Evolutionary conservation across 2,113 vertebrate genomes (phyloP).

Genomic region (Callopanchax toddi): DNA sequence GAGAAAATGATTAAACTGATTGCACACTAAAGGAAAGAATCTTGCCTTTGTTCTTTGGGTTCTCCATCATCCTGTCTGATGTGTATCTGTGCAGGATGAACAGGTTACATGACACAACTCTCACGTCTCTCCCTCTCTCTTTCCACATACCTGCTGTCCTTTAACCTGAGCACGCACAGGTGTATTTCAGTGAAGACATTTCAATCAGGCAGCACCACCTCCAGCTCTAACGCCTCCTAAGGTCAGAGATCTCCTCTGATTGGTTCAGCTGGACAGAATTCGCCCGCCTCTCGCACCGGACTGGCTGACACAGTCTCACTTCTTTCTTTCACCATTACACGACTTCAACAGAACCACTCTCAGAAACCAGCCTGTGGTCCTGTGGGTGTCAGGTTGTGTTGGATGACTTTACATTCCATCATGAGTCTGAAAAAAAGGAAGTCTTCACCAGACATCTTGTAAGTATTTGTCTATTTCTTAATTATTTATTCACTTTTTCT

Average conservation of each 20-base stretch:
- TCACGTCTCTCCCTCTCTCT: background rate
- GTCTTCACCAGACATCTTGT: slow-evolving; percentile 76
- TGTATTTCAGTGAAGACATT: slow-evolving; percentile 2
- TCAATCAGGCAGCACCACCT: background rate
- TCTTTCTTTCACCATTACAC: background rate
- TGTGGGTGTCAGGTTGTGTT: background rate
- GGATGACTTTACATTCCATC: background rate
- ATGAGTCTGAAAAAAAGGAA: slow-evolving; percentile 65
- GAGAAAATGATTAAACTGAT: too few relatives aligned
- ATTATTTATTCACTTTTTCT: background rate
- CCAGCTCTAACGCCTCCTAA: too few relatives aligned
- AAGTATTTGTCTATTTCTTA: slow-evolving; percentile 44
- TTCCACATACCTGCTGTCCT: slow-evolving; percentile 26
- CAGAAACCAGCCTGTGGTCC: background rate
- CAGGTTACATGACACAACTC: slow-evolving; percentile 3
- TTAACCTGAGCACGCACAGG: background rate
- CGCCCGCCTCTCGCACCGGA: slow-evolving; percentile 14
- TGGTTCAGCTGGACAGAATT: slow-evolving; percentile 5
- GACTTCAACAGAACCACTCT: background rate
- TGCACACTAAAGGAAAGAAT: too few relatives aligned
- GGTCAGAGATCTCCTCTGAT: slow-evolving; percentile 2
- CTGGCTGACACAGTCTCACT: slow-evolving; percentile 26
- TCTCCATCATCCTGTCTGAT: slow-evolving; percentile 14
- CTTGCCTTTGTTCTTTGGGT: background rate
- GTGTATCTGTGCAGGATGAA: slow-evolving; percentile 43